These are phyloP conservation scores for Cheilosia vernalis DNA, from an alignment of 2,888 invertebrate species.

Conservation along the genomic window DNA sequence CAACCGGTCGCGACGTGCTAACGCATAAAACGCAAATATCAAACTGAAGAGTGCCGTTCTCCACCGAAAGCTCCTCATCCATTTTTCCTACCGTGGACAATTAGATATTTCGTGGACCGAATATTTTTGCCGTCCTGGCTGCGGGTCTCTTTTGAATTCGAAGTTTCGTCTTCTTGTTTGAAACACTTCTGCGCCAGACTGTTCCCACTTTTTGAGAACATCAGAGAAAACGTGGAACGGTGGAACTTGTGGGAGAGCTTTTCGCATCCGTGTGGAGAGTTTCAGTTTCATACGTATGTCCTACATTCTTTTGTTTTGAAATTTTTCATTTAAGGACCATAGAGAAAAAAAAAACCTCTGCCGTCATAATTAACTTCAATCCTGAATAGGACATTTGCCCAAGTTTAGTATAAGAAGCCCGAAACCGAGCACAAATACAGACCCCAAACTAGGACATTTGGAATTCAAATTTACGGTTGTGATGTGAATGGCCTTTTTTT, in stretches of 20 bases:
- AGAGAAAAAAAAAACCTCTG: conserved; percentile 10
- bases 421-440: conserved; percentile 18
- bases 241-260: conserved; percentile 28
- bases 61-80: conserved; percentile 69
- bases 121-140: conserved; percentile 45
- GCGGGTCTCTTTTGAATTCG: conserved; percentile 8
- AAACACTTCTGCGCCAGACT: conserved; percentile 64
- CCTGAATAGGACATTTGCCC: conserved; percentile 59
- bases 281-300: neutral
- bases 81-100: conserved; percentile 61
- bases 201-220: conserved; percentile 54
- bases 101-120: conserved; percentile 69
- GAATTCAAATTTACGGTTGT: conserved; percentile 44
- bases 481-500: conserved; percentile 45
- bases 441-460: conserved; percentile 60
- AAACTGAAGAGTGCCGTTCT: conserved; percentile 63
- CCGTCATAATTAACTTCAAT: conserved; percentile 68
- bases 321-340: neutral
- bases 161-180: conserved; percentile 32
- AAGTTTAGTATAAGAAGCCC: conserved; percentile 42
- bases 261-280: conserved; percentile 19
- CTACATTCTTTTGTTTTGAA: conserved; percentile 40
- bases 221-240: conserved; percentile 2
- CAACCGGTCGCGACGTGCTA: conserved; percentile 69
- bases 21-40: conserved; percentile 72